Evolutionary conservation across 2,888 invertebrate species (phyloP).

Genomic region (Polietes domitor): DNA sequence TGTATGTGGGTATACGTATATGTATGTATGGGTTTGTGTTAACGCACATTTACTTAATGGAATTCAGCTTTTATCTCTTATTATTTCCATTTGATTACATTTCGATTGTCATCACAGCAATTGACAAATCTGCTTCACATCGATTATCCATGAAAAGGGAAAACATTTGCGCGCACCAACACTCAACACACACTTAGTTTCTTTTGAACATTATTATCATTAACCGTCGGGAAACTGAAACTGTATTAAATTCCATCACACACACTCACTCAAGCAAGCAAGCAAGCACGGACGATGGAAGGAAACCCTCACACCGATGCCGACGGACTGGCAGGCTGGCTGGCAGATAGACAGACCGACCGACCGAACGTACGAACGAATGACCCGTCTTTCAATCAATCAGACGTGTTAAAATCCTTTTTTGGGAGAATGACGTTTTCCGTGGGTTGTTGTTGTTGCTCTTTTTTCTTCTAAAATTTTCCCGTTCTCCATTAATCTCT

Average conservation of each 20-base stretch:
- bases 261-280: constrained; percentile 2
- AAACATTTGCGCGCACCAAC: constrained; percentile 5
- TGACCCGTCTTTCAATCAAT: constrained; percentile 49
- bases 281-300: not conserved
- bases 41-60: constrained; percentile 8
- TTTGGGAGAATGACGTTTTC: constrained; percentile 4
- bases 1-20: not conserved
- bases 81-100: constrained; percentile 19
- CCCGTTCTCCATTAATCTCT: constrained; percentile 24
- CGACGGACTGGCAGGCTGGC: not conserved
- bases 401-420: constrained; percentile 42
- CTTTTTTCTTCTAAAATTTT: constrained; percentile 35
- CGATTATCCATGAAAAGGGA: constrained; percentile 16
- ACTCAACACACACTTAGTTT: not conserved
- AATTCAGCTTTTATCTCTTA: constrained; percentile 3
- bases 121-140: constrained; percentile 40
- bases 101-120: constrained; percentile 24
- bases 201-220: constrained; percentile 29
- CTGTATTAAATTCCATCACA: constrained; percentile 10
- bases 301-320: constrained; percentile 1
- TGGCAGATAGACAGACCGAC: constrained; percentile 41
- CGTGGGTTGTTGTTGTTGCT: constrained; percentile 23
- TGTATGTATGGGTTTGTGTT: not conserved
- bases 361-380: not conserved
- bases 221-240: constrained; percentile 23